phyloP scores from a whole-genome alignment of 2,113 vertebrate species.

The Pogona vitticeps region DNA sequence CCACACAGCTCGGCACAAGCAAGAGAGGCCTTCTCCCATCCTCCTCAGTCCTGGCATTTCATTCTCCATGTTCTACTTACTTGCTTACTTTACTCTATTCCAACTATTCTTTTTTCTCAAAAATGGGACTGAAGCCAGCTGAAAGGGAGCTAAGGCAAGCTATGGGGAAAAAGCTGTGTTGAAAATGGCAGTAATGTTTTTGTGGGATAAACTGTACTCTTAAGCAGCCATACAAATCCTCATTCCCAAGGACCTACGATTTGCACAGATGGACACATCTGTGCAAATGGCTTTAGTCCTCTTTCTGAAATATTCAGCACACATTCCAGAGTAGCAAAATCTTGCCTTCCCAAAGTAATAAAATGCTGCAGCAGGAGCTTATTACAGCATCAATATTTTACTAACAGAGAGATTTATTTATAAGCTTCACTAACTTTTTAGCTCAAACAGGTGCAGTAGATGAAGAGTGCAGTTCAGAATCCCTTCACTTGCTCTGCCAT shows the following conservation, averaged over 20 bases:
- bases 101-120: no score
- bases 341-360: rapidly evolving
- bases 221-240: neutral
- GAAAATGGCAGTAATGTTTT: no score
- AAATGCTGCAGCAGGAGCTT: neutral
- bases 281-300: neutral
- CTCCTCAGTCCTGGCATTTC: neutral
- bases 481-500: rapidly evolving
- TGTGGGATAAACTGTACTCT: no score
- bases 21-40: neutral
- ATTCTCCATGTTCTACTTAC: neutral
- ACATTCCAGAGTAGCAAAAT: neutral
- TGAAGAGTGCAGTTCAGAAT: rapidly evolving
- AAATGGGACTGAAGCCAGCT: no score
- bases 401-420: slow-evolving; percentile 4
- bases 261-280: neutral
- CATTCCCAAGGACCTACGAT: neutral
- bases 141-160: no score
- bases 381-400: neutral
- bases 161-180: no score
- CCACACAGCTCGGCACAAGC: neutral
- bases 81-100: no score
- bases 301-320: neutral
- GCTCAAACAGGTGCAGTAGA: neutral
- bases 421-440: slow-evolving; percentile 9